Evolutionary conservation across 2,113 vertebrate species (phyloP), one percentile per base, ranked within the genome.

Genomic region (Aramus guarauna): DNA sequence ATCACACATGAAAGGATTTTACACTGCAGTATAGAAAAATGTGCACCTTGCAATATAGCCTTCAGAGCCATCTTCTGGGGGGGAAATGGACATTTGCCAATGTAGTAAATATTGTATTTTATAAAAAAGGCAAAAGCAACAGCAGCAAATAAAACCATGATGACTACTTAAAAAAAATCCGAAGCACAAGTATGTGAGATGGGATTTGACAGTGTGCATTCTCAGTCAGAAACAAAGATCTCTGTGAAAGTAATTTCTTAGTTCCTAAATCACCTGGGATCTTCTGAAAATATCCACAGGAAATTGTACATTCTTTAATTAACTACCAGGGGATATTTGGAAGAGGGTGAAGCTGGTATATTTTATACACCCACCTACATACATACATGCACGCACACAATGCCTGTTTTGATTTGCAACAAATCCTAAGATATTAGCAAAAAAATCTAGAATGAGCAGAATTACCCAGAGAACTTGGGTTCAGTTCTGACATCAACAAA

Each of bases 251-350:
- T 64, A 73, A 93, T 92, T 71, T 78, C 60, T 82, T 73, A 36
- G 62, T 52, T 80, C 29, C 48, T 73, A 79, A 89, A 77, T 91
- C 94, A 95, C 56, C 48, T 56, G 91, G 93, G 89, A 94, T 60
- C 78, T 78, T 95, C 76, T 81, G 56, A 87, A 95, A 91, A 94
- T 78, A 95, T 77, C 83, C 64, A 55, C 5, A 48, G 73, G 63
- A 88, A 81, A 77, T 71, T 47, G 55, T 45, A 68, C 14, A 76
- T 77, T 80, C n/a, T 60, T 88, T 96, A 93, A 95, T 91, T 88
- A 80, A 66, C 55, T 88, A 66, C 63, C 88, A 92, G 72, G 89
- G 91, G 90, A 89, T 84, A 53, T 64, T 56, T 92, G 72, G 50
- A 80, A 88, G 75, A 73, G 63, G 83, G 50, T 86, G 83, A 95